Conservation (phyloP, 2,113 vertebrate species). For the Glaucidium brasilianum region DNA sequence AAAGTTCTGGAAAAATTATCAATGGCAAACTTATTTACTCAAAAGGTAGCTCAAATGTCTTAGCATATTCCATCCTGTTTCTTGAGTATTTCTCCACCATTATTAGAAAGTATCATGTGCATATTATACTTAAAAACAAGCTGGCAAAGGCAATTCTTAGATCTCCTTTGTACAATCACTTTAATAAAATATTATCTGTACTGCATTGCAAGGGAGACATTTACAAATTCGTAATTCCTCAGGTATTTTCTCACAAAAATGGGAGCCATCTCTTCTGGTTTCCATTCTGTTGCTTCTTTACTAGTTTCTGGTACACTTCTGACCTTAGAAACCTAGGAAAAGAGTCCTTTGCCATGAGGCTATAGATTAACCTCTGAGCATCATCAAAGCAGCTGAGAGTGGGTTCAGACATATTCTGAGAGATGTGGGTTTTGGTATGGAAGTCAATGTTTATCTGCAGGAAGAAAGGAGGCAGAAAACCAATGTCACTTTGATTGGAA, state of each 20-base stretch:
- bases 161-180: not conserved
- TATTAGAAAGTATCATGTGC: not conserved
- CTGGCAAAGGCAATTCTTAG: not conserved
- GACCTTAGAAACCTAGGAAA: conserved; percentile 81
- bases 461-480: conserved; percentile 23
- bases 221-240: not conserved
- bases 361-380: conserved; percentile 74
- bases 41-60: not conserved
- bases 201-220: not conserved
- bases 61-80: not conserved
- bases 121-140: not conserved
- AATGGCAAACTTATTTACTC: not conserved
- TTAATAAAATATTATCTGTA: not conserved
- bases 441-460: conserved; percentile 82
- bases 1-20: not conserved
- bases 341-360: conserved; percentile 82
- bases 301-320: conserved; percentile 75
- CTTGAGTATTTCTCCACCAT: not conserved
- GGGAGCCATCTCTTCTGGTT: conserved; percentile 73
- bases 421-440: conserved; percentile 74
- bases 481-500: not conserved
- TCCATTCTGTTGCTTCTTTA: conserved; percentile 62
- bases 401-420: conserved; percentile 70
- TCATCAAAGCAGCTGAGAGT: conserved; percentile 78
- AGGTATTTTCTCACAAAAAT: conserved; percentile 51